These are phyloP conservation scores for Pelobates fuscus DNA, from an alignment of 2,113 vertebrate genomes.

Conservation along the genomic window DNA sequence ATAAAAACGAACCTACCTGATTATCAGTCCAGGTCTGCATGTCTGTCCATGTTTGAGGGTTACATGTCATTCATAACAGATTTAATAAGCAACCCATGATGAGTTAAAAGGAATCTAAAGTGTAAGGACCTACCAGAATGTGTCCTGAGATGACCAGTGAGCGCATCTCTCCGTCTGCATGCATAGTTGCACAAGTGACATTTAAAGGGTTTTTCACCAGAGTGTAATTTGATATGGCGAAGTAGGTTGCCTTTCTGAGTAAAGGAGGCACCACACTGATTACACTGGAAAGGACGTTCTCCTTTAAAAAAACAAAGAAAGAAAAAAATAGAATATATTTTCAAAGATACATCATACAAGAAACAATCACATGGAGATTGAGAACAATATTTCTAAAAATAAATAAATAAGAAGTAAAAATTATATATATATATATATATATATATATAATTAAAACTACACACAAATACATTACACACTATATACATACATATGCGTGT, in stretches of 20 bases:
- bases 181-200: slow-evolving; percentile 98
- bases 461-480: too few species aligned
- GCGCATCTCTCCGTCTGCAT: slow-evolving; percentile 93
- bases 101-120: too few species aligned
- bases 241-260: slow-evolving; percentile 98
- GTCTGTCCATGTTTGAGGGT: too few species aligned
- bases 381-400: too few species aligned
- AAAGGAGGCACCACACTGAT: slow-evolving; percentile 95
- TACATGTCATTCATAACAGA: not conserved
- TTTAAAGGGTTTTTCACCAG: slow-evolving; percentile 98
- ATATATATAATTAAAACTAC: not conserved
- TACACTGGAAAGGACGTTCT: slow-evolving; percentile 97
- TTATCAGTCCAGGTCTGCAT: too few species aligned
- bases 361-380: too few species aligned
- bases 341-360: too few species aligned
- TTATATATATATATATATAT: too few species aligned
- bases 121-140: slow-evolving; percentile 95
- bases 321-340: too few species aligned
- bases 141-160: slow-evolving; percentile 93
- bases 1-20: too few species aligned
- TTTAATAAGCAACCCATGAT: not conserved
- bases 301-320: slow-evolving; percentile 67
- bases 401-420: too few species aligned
- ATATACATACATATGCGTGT: not conserved
- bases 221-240: slow-evolving; percentile 98